These are phyloP conservation scores for Protonibea diacanthus DNA, from an alignment of 2,797 vertebrate species.

Conservation along the genomic window DNA sequence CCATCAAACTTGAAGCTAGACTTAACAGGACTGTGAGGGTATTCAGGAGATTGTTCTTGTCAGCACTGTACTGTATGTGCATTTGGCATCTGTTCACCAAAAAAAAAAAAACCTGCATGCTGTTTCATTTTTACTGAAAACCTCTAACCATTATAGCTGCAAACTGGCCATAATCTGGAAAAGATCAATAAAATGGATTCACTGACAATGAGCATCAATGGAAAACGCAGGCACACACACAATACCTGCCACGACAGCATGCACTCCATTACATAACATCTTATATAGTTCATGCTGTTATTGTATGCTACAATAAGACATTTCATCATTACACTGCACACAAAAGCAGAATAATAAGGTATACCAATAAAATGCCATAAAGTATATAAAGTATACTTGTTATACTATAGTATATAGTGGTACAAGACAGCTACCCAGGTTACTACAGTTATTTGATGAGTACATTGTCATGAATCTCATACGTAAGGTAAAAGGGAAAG, in stretches of 20 bases:
- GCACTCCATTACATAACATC: not conserved
- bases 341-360: not conserved
- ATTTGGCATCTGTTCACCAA: not conserved
- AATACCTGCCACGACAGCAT: not conserved
- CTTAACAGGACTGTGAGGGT: not conserved
- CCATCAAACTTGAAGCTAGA: not conserved
- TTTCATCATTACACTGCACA: not conserved
- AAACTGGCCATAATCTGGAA: constrained; percentile 3
- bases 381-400: not conserved
- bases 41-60: not conserved
- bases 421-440: not conserved
- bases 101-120: not conserved
- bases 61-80: not conserved
- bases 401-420: not conserved
- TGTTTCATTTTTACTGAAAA: not conserved
- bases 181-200: not conserved
- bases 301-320: not conserved
- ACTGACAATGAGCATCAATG: not conserved
- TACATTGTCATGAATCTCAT: constrained; percentile 17
- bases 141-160: not conserved
- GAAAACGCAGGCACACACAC: not conserved
- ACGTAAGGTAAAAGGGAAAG: not conserved
- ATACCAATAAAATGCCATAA: not conserved
- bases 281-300: not conserved
- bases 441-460: constrained; percentile 20